Conservation (phyloP, 2,113 vertebrate species). For the Cynopterus brachyotis region DNA sequence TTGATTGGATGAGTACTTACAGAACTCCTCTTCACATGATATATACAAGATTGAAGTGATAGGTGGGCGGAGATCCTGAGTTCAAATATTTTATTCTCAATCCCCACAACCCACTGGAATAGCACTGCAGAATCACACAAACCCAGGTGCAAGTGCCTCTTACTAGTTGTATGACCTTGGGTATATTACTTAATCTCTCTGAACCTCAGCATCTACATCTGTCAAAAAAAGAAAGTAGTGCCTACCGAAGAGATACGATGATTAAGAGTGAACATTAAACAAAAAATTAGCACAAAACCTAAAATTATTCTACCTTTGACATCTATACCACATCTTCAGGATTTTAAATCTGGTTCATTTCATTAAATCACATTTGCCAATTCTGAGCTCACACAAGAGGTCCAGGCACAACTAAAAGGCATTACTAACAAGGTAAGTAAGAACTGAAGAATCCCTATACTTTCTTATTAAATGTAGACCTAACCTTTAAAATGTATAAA, state of each 20-base stretch:
- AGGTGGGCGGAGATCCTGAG: not conserved
- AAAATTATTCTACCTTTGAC: not conserved
- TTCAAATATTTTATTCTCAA: slow-evolving; percentile 10
- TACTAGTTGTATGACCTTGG: not conserved
- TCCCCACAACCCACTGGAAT: not conserved
- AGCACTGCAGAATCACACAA: not conserved
- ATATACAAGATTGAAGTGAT: not conserved
- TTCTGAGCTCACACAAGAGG: not conserved
- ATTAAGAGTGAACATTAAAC: not conserved
- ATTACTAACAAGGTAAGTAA: slow-evolving; percentile 16
- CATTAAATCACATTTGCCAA: not conserved
- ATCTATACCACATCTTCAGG: not conserved
- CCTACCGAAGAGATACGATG: not conserved
- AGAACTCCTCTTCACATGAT: slow-evolving; percentile 1
- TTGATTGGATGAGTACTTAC: not conserved
- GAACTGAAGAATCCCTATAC: not conserved
- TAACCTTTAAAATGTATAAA: not conserved
- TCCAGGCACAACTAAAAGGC: not conserved
- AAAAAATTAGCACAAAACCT: not conserved
- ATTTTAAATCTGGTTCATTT: not conserved
- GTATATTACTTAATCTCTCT: not conserved
- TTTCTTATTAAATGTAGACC: not conserved
- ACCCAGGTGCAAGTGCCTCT: not conserved
- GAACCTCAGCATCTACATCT: not conserved
- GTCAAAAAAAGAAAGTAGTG: not conserved